These are phyloP conservation scores for Zaprionus nigranus DNA, from an alignment of 1,140 invertebrate genomes.

Conservation along the genomic window DNA sequence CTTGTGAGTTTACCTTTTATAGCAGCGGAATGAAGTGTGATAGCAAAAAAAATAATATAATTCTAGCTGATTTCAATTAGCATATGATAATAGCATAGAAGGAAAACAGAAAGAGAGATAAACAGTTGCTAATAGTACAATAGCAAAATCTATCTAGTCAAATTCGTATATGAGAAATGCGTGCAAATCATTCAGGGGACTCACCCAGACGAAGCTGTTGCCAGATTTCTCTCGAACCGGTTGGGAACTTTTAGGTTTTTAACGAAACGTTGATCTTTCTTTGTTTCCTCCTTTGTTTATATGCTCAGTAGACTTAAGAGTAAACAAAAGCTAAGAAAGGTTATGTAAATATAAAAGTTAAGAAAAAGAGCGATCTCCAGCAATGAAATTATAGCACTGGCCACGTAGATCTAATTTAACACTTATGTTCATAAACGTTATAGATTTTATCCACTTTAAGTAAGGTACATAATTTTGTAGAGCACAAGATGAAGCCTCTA, in stretches of 20 bases:
- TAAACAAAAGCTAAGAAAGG: not conserved
- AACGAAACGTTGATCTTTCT: not conserved
- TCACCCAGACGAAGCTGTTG: not conserved
- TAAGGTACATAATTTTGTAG: too few relatives aligned
- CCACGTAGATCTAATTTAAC: too few relatives aligned
- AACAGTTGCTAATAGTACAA: too few relatives aligned
- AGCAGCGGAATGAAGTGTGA: not conserved
- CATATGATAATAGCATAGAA: not conserved
- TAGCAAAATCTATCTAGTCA: not conserved
- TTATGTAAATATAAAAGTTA: too few relatives aligned
- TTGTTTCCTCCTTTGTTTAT: not conserved
- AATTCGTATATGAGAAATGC: not conserved
- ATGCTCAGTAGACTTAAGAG: not conserved
- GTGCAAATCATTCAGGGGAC: not conserved
- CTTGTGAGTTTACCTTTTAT: not conserved
- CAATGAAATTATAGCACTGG: not conserved
- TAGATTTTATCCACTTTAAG: not conserved
- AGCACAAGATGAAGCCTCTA: not conserved
- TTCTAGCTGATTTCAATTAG: not conserved
- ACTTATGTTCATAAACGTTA: not conserved
- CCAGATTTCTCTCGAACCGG: conserved; percentile 6
- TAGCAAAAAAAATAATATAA: not conserved
- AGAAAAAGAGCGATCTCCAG: too few relatives aligned
- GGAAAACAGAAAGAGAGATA: conserved; percentile 1
- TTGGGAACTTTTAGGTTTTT: not conserved